Evolutionary conservation across 2,113 vertebrate genomes (phyloP).

Genomic region (Odontophorus gujanensis): DNA sequence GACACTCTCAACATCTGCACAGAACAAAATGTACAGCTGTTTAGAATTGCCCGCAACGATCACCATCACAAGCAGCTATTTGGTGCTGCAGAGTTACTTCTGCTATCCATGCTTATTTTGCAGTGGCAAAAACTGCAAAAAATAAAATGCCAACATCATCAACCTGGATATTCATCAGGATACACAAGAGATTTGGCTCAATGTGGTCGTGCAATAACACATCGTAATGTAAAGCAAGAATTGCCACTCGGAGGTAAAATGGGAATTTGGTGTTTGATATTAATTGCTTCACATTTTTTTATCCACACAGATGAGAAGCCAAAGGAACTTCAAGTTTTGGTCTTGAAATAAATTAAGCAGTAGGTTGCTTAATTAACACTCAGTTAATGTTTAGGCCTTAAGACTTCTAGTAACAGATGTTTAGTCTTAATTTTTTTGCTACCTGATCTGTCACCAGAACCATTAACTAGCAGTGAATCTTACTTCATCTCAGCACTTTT

Average conservation of each 20-base stretch:
- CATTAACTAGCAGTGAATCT: background rate
- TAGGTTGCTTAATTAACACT: too few species aligned
- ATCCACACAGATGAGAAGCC: background rate
- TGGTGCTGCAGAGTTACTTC: background rate
- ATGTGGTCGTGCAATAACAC: background rate
- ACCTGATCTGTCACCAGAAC: background rate
- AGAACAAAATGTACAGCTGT: background rate
- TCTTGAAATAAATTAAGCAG: background rate
- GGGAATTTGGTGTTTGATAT: background rate
- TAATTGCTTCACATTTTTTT: background rate
- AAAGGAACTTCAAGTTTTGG: background rate
- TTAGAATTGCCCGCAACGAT: background rate
- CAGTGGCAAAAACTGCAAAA: background rate
- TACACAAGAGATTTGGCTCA: background rate
- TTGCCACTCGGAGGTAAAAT: background rate
- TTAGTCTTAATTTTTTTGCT: background rate
- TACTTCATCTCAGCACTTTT: background rate
- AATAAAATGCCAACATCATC: background rate
- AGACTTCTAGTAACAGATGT: background rate
- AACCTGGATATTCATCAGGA: background rate
- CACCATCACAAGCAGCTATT: background rate
- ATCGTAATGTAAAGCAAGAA: background rate
- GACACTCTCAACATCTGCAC: constrained; percentile 93
- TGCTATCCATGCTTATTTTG: background rate
- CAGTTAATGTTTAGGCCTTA: background rate